Conservation (phyloP, 2,797 vertebrate genomes). For the Trichosurus vulpecula region DNA sequence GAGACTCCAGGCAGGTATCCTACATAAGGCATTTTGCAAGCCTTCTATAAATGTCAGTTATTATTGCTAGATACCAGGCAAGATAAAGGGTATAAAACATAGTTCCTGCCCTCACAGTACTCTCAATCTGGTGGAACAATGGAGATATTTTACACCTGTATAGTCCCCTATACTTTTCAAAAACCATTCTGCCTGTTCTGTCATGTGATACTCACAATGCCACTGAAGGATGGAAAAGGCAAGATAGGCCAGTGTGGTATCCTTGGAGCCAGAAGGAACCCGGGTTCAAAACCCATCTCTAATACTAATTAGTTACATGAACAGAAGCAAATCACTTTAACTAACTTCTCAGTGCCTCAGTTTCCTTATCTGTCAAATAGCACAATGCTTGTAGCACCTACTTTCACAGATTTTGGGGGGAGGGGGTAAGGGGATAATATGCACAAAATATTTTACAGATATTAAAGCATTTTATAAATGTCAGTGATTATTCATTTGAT, state of each 20-base stretch:
- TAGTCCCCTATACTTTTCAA: conserved; percentile 25
- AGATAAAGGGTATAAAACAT: conserved; percentile 24
- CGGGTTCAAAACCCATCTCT: not conserved
- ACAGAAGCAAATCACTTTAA: not conserved
- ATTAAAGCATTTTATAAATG: not conserved
- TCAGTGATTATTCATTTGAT: not conserved
- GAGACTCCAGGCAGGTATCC: not conserved
- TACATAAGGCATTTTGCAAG: not conserved
- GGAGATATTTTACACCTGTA: not conserved
- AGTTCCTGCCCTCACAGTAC: conserved; percentile 17
- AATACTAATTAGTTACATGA: not conserved
- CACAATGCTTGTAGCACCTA: not conserved
- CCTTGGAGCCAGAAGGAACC: not conserved
- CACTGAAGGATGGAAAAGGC: not conserved
- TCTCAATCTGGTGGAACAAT: not conserved
- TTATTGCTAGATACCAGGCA: not conserved
- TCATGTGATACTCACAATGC: not conserved
- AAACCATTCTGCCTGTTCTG: conserved; percentile 41
- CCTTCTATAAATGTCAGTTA: not conserved
- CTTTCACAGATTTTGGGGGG: not conserved
- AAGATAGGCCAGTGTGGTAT: not conserved
- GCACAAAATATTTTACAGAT: not conserved
- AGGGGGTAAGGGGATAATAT: not conserved
- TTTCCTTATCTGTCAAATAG: not conserved
- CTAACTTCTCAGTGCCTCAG: not conserved